Base-by-base conservation (phyloP, 2,888 invertebrate genomes). In the Corbicula japonica region DNA sequence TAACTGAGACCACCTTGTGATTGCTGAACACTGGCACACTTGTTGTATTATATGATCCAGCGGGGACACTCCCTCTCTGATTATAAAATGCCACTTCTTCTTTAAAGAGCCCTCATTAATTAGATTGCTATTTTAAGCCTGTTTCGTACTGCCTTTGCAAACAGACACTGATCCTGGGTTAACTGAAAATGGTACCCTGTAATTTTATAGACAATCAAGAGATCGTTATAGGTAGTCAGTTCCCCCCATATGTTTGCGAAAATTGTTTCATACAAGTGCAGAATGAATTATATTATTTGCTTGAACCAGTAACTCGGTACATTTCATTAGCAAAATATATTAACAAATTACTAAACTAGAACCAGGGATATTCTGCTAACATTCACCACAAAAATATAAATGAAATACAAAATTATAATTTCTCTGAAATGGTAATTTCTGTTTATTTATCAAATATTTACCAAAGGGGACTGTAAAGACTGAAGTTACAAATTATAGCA, bases 191-290 rank as follows among this genome's bases (percentile, higher is more conserved):
- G 30, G 4, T 48, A 63, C 48, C 48, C 44, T 63, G 62, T 63
- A 48, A 63, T 63, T 63, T 66, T n/a, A 12, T 8, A 15, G 8
- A 41, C 41, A 30, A 44, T 21, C 21, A 30, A 10, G 12, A 38
- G 4, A 41, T 54, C 56, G 44, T 28, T 41, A n/a, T 32, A 44
- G 54, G 26, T 44, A n/a, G 35, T 21, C 21, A 54, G 30, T 34
- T 38, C 12, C 44, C n/a, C 61, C 62, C 18, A 41, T 34, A 21
- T 61, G 26, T 44, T 71, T 50, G 35, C 21, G 26, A 12, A 69
- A 62, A 60, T 5, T 35, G 48, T 70, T 71, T 61, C 61, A 61
- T 61, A 35, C 10, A 30, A 52, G 61, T 71, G 61, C 61, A 62
- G 26, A 52, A 41, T 48, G 32, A 61, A 61, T 46, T 71, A 34